Conservation (phyloP, 2,113 vertebrate species). For the Leucosticte australis region DNA sequence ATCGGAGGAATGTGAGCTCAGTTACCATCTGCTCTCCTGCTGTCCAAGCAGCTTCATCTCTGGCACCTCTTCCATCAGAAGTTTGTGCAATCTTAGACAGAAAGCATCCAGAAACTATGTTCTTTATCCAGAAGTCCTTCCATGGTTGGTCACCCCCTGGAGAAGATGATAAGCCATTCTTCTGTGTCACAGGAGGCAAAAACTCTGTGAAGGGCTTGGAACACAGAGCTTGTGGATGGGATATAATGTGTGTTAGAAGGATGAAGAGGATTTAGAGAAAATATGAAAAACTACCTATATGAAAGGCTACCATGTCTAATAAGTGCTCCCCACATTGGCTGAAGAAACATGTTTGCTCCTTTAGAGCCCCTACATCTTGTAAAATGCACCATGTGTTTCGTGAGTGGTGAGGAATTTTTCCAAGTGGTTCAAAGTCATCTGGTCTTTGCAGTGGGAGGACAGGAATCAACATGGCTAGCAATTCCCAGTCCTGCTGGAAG, state of each 20-base stretch:
- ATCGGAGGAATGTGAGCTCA: background rate
- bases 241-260: background rate
- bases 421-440: background rate
- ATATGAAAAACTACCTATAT: background rate
- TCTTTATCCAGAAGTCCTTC: background rate
- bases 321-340: background rate
- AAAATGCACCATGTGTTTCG: background rate
- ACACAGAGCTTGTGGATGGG: background rate
- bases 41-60: slow-evolving; percentile 1
- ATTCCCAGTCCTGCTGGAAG: background rate
- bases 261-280: background rate
- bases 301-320: no score
- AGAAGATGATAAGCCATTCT: background rate
- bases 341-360: background rate
- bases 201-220: background rate
- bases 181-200: background rate
- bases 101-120: background rate
- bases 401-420: background rate
- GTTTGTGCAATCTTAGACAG: background rate
- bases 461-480: background rate
- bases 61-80: background rate
- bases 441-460: background rate
- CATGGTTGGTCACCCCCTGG: background rate
- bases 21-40: slow-evolving; percentile 11
- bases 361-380: background rate